Base-by-base conservation (phyloP, 2,113 vertebrate species). In the Lophius piscatorius region DNA sequence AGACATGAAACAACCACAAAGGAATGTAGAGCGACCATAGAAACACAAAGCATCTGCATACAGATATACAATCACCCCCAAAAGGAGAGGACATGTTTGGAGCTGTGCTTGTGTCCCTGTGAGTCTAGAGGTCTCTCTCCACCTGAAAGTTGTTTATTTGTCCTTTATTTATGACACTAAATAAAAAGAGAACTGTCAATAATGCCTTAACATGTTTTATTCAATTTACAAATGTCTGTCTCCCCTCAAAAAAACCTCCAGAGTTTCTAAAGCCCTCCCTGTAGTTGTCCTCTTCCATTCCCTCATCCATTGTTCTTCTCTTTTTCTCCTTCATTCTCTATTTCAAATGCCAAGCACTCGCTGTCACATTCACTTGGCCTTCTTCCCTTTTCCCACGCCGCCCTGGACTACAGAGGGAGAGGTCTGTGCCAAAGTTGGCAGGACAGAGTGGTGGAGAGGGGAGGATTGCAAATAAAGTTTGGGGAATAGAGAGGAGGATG, bases 311-410 rank as follows among this genome's bases (percentile, higher is more conserved):
- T 63, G 3, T 9, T 33, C 16, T n/a, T 8, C 22, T n/a, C 5
- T 4, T 6, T 21, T 28, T 33, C 23, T 34, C n/a, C 12, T 35
- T 31, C 17, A 8, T 17, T 14, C 23, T 14, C 31, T 17, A 26
- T 18, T 12, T 52, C 40, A 34, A 10, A 45, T 31, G 18, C 22
- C 17, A 23, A 16, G 29, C 35, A 68, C 45, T 47, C 34, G 5
- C 34, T 31, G 21, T 12, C 48, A 45, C 13, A 61, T 40, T 67
- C 41, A 58, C 59, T 82, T 72, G 70, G 74, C 78, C 34, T 38
- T 54, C 58, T 65, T 76, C 78, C 60, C 65, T 13, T 60, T 88
- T 90, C 85, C 85, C 87, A 89, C 80, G 70, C 85, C 83, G 73
- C 73, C 67, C 31, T 1, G 22, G 57, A 76, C 66, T 16, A 65